phyloP scores from a whole-genome alignment of 2,888 invertebrate genomes.

The Aproaerema taeniolella region DNA sequence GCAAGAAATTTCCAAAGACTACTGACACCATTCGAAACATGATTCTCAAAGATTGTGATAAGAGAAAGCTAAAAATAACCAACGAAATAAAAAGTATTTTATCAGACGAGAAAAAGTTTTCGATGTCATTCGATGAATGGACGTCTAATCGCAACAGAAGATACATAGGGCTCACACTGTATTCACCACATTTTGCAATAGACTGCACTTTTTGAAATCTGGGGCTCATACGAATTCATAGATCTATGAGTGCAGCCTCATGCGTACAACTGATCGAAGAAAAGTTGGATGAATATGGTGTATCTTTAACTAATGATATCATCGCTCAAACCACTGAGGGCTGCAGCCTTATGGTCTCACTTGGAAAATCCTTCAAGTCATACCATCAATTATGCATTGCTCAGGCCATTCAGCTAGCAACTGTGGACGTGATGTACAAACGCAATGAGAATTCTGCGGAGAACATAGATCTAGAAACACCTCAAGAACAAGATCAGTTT shows the following conservation, averaged over 20 bases:
- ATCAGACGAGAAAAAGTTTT: not conserved
- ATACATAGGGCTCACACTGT: conserved; percentile 2
- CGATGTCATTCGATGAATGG: not conserved
- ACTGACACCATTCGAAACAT: conserved; percentile 8
- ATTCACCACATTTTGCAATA: not conserved
- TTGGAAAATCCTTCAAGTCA: conserved; percentile 5
- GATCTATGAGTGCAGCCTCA: not conserved
- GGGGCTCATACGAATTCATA: conserved; percentile 4
- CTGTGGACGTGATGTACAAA: conserved; percentile 4
- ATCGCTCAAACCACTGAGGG: conserved; percentile 8
- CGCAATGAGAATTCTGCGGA: not conserved
- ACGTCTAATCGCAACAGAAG: not conserved
- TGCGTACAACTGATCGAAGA: not conserved
- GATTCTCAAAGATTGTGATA: not conserved
- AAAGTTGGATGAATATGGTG: conserved; percentile 1
- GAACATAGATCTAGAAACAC: no score
- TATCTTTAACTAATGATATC: conserved; percentile 3
- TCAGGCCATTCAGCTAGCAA: conserved; percentile 5
- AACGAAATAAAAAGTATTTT: no score
- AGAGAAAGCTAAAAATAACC: not conserved
- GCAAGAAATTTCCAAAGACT: conserved; percentile 10
- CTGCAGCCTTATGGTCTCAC: conserved; percentile 8
- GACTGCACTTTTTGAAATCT: conserved; percentile 1
- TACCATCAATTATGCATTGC: conserved; percentile 10
- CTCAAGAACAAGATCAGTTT: no score